Evolutionary conservation across 35 echinoderm and acorn worm genomes (phyloP).

Genomic region (Eucidaris tribuloides): DNA sequence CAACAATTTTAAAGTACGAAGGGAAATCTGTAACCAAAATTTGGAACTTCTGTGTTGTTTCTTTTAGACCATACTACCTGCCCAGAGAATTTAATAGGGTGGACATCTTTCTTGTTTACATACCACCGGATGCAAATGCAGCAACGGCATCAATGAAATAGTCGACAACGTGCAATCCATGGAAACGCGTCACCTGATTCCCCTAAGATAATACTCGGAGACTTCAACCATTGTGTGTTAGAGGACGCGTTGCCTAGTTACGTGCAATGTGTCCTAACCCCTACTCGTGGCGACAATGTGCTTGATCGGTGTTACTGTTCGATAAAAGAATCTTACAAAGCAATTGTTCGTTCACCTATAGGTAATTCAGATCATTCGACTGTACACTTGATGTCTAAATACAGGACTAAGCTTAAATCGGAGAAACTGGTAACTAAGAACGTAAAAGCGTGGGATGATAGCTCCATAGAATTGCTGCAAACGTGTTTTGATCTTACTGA

Average conservation of each 20-base stretch:
- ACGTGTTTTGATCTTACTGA: too few relatives aligned
- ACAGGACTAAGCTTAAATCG: constrained; percentile 2
- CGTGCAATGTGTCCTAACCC: neutral
- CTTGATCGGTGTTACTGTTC: constrained; percentile 17
- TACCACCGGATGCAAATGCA: neutral
- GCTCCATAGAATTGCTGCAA: too few relatives aligned
- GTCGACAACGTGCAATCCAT: neutral
- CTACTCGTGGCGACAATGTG: neutral
- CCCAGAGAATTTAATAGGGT: neutral
- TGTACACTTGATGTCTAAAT: neutral
- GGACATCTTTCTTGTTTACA: constrained; percentile 1
- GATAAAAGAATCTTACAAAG: neutral
- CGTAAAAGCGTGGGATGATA: neutral
- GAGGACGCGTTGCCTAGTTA: neutral
- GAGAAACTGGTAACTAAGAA: neutral
- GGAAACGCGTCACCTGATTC: constrained; percentile 18
- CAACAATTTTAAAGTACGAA: neutral
- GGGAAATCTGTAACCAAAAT: neutral
- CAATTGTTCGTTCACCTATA: neutral
- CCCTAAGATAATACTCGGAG: constrained; percentile 9
- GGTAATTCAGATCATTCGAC: constrained; percentile 10
- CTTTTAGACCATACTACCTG: constrained; percentile 2
- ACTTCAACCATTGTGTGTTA: constrained; percentile 5
- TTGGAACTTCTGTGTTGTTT: neutral
- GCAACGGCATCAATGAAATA: neutral